phyloP scores from a whole-genome alignment of 64 coral and sea anemone genomes.

The Pocillopora damicornis region DNA sequence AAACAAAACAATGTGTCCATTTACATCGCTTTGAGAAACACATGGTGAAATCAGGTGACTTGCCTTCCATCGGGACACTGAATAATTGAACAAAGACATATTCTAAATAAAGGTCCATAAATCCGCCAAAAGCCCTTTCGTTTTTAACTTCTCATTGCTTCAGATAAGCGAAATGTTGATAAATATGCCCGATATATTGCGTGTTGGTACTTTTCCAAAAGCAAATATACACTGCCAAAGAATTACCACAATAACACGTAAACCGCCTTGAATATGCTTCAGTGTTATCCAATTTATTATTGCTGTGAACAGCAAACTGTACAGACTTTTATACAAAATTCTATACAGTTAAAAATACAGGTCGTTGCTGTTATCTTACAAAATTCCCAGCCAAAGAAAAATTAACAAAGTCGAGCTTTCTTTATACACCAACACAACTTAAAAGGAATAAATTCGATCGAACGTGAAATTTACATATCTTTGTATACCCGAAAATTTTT shows the following conservation, averaged over 20 bases:
- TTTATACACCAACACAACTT: constrained; percentile 24
- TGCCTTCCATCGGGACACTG: not conserved
- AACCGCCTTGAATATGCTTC: not conserved
- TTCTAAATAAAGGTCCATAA: constrained; percentile 20
- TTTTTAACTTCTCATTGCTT: not conserved
- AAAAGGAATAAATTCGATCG: constrained; percentile 27
- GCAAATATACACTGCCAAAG: constrained; percentile 2
- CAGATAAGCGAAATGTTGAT: not conserved
- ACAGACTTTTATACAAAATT: constrained; percentile 89
- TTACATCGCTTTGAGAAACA: constrained; percentile 4
- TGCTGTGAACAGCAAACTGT: constrained; percentile 72
- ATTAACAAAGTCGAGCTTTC: constrained; percentile 22
- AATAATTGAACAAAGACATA: constrained; percentile 28
- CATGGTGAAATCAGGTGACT: constrained; percentile 13
- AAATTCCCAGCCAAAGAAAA: constrained; percentile 52
- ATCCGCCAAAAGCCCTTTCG: not conserved
- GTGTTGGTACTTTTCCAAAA: not conserved
- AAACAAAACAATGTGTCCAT: not conserved
- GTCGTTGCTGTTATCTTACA: constrained; percentile 82
- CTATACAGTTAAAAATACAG: constrained; percentile 99
- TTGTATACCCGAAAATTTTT: constrained; percentile 22
- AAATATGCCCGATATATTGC: constrained; percentile 6
- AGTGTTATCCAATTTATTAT: constrained; percentile 64
- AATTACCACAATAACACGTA: not conserved
- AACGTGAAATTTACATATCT: constrained; percentile 92